Evolutionary conservation across 2,888 invertebrate species (phyloP), one percentile per base, ranked within the genome.

Genomic region (Chorisops tibialis): DNA sequence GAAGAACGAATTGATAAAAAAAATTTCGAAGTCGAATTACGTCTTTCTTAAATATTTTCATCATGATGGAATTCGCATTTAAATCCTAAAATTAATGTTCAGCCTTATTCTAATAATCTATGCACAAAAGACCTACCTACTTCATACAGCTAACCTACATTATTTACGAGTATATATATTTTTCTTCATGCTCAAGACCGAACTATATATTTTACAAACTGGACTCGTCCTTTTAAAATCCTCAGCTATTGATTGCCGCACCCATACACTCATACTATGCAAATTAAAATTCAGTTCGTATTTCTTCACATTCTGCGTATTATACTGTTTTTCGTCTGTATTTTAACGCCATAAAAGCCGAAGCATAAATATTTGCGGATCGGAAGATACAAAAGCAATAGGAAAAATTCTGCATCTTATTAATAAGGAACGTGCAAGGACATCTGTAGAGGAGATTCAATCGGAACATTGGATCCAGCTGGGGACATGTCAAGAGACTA

Each of bases 351-450:
- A 18, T 41, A 16, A 35, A 35, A 51, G 16, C 19, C 18, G 14
- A 39, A 61, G 45, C 50, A 63, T 56, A 63, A 63, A 63, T 63
- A 63, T 63, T 63, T 63, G 61, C 61, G 63, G 61, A 63, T 63
- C 63, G 61, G 58, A 60, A 63, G 61, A 63, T 56, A 60, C 60
- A 63, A 63, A 63, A 63, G 63, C 58, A 51, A 50, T 45, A 58
- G 56, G 60, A n/a, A 54, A 37, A 60, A 63, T 54, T 63, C 45
- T 63, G 56, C 60, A 63, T 63, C 61, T 63, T 56, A 63, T 63
- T 63, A 54, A 56, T 63, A 35, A 56, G 39, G 59, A 61, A 63
- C 63, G 63, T 63, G 63, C 61, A 61, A 47, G 56, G 51, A 43
- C 56, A 50, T 56, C 49, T 45, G 22, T 60, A 18, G 51, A 54